Conservation (phyloP, 2,888 invertebrate genomes). For the Taphrorychus bicolor region DNA sequence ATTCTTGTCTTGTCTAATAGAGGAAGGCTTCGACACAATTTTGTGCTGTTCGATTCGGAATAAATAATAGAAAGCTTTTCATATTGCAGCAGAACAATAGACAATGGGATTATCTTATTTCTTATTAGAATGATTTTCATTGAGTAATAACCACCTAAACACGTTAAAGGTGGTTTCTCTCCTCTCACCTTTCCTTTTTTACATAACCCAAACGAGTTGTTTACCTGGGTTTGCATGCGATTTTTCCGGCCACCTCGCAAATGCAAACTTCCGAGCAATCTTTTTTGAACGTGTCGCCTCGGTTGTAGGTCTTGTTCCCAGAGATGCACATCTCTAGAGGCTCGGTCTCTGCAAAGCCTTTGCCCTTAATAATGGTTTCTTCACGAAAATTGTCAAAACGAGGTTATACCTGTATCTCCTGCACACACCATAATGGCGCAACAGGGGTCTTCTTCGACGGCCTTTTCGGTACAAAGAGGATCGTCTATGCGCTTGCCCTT, state of each 20-base stretch:
- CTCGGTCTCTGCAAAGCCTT: conserved; percentile 55
- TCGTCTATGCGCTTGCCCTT: conserved; percentile 72
- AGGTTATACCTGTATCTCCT: conserved; percentile 65
- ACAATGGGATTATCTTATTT: neutral
- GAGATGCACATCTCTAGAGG: conserved; percentile 67
- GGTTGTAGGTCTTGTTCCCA: conserved; percentile 73
- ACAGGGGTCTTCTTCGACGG: conserved; percentile 72
- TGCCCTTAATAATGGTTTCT: neutral
- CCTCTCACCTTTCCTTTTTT: neutral
- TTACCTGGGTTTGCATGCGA: conserved; percentile 57
- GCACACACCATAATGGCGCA: conserved; percentile 75
- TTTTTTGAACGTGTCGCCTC: conserved; percentile 77
- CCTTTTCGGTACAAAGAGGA: conserved; percentile 75
- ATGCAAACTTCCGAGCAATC: conserved; percentile 82
- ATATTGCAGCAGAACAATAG: neutral
- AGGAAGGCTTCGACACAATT: neutral
- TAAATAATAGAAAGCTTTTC: conserved; percentile 1
- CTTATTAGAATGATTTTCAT: neutral
- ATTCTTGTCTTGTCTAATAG: neutral
- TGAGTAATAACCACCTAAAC: neutral
- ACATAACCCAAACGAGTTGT: no score
- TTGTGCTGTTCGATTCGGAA: neutral
- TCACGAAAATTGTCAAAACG: neutral
- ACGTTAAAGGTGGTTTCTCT: neutral
- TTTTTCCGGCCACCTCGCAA: conserved; percentile 74